A percentile compares a stretch with the other conserved stretches of the same genome.
These are phyloP conservation scores for Cephus pulcher DNA, from an alignment of 2,888 invertebrate genomes.

Conservation along the genomic window DNA sequence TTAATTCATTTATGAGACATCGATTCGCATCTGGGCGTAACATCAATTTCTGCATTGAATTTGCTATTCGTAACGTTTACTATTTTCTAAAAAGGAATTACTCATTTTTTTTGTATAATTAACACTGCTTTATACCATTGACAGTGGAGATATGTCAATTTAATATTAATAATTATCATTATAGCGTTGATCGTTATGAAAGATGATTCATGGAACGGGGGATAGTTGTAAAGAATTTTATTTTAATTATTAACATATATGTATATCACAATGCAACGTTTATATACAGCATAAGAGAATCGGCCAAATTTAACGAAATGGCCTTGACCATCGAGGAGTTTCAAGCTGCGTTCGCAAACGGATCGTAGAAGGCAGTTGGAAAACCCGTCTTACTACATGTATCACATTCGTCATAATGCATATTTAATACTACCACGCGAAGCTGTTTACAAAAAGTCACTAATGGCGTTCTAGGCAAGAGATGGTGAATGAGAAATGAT, in stretches of 20 bases:
- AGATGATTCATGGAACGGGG: neutral
- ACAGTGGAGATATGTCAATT: neutral
- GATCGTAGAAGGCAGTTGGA: neutral
- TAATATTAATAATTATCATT: neutral
- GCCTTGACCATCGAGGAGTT: neutral
- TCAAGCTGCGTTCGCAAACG: neutral
- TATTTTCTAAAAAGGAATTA: neutral
- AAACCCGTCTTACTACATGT: neutral
- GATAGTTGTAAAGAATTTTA: neutral
- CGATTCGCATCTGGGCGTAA: neutral
- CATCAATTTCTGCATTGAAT: neutral
- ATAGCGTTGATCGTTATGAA: neutral
- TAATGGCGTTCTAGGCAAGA: neutral
- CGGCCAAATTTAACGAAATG: neutral
- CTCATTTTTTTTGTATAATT: too few species aligned
- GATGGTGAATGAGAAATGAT: neutral
- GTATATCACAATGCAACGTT: constrained; percentile 10
- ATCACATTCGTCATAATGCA: neutral
- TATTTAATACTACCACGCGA: neutral
- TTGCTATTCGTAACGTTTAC: neutral
- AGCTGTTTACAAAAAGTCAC: neutral
- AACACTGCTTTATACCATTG: neutral
- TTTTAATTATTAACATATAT: neutral
- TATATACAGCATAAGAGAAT: constrained; percentile 1
- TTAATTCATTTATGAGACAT: neutral